Evolutionary conservation across 2,113 vertebrate species (phyloP).

Genomic region (Pelmatolapia mariae): DNA sequence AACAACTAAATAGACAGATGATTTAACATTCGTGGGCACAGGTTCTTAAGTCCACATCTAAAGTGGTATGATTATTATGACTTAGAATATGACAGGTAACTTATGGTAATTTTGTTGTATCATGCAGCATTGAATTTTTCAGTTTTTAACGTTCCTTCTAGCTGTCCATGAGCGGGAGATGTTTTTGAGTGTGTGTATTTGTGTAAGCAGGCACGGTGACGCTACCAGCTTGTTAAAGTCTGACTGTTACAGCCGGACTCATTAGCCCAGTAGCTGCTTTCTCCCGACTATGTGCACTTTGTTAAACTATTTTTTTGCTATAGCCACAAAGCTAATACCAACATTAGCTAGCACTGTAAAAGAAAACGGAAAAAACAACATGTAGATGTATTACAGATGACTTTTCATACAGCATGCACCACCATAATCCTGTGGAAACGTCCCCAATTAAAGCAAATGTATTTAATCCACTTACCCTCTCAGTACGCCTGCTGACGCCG

Average conservation of each 20-base stretch:
- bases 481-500: fast-evolving
- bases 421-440: fast-evolving
- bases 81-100: neutral
- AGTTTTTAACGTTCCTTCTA: neutral
- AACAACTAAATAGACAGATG: neutral
- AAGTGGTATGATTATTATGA: neutral
- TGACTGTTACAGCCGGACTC: neutral
- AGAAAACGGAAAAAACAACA: fast-evolving
- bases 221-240: neutral
- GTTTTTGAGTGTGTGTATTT: neutral
- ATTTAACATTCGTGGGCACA: neutral
- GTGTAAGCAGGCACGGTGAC: neutral
- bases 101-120: neutral
- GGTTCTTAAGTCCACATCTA: neutral
- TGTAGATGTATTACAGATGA: neutral
- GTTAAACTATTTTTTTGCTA: neutral
- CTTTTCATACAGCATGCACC: neutral
- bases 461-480: neutral
- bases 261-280: neutral
- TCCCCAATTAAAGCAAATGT: neutral
- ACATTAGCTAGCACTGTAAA: neutral
- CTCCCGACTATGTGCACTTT: neutral
- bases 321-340: neutral
- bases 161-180: neutral
- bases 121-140: neutral